Base-by-base conservation (phyloP, 2,113 vertebrate genomes). In the Verasper variegatus region DNA sequence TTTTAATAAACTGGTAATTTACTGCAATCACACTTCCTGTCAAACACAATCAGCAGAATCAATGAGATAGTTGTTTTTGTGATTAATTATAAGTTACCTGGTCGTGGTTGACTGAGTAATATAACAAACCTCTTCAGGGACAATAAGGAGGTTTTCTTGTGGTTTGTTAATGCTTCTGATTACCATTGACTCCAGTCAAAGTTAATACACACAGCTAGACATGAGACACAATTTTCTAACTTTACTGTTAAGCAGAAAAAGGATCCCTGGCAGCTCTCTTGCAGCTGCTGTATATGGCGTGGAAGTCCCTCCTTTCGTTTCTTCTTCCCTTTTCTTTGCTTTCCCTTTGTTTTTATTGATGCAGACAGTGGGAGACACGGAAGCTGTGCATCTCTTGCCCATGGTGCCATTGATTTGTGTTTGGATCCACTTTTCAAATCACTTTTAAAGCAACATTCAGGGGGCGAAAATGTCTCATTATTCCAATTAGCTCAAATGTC, bases 371-470 rank as follows among this genome's bases (percentile, higher is more conserved):
- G 79, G 69, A 74, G 68, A 81, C 74, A 37, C 24, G 61, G 57
- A 66, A 58, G 68, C 78, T 84, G 65, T 64, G 68, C 57, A 51
- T 74, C 58, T 66, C 45, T 68, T 60, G 15, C 81, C 76, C 81
- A 75, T 86, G 82, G 89, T 24, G 59, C 57, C 66, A 89, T 86
- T 86, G 84, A 92, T 92, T 73, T 58, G 37, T 71, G 71, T 80
- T 86, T 72, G 71, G 57, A 85, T 67, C 64, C 66, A 66, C 56
- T 62, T 74, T 75, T 78, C 61, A 78, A 58, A 83, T 27, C 75
- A 58, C 74, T 20, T 78, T 83, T 76, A 76, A 69, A 84, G 57
- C 31, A 68, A 75, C 76, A 68, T 51, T 75, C 37, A 72, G 51
- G 31, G 13, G 54, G n/a, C 12, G 23, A 18, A 68, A 69, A 68